These are phyloP conservation scores for Protaetia brevitarsis DNA, from an alignment of 1,140 invertebrate genomes.

Conservation along the genomic window DNA sequence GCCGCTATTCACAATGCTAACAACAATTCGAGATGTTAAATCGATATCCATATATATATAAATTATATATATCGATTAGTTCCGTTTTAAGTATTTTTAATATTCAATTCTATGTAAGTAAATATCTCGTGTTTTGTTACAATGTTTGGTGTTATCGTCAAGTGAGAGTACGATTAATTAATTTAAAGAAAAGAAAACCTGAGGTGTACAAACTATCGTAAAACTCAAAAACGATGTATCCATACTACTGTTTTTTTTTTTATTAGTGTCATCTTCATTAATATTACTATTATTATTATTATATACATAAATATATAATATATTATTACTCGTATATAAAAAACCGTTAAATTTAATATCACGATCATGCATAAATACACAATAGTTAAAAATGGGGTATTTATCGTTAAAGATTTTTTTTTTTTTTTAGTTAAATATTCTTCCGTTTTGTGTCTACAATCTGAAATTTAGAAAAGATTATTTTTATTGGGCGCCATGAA, in stretches of 20 bases:
- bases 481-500: too few species aligned
- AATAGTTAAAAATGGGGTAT: not conserved
- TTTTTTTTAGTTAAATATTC: conserved; percentile 4
- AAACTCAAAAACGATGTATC: too few species aligned
- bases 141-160: too few species aligned
- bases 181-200: too few species aligned
- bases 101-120: too few species aligned
- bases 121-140: too few species aligned
- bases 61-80: too few species aligned
- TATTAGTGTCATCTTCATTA: not conserved
- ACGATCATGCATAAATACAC: conserved; percentile 17
- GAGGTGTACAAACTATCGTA: too few species aligned
- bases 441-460: not conserved
- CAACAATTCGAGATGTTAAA: conserved; percentile 26
- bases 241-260: not conserved
- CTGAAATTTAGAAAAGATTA: conserved; percentile 15
- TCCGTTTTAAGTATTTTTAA: too few species aligned
- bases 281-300: conserved; percentile 2
- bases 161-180: too few species aligned
- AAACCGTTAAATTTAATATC: conserved; percentile 17
- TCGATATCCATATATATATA: conserved; percentile 16
- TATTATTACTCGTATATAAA: too few species aligned
- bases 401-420: not conserved
- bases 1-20: conserved; percentile 48
- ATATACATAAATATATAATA: conserved; percentile 20